phyloP scores from a whole-genome alignment of 2,888 invertebrate species.

The Barypeithes pellucidus region DNA sequence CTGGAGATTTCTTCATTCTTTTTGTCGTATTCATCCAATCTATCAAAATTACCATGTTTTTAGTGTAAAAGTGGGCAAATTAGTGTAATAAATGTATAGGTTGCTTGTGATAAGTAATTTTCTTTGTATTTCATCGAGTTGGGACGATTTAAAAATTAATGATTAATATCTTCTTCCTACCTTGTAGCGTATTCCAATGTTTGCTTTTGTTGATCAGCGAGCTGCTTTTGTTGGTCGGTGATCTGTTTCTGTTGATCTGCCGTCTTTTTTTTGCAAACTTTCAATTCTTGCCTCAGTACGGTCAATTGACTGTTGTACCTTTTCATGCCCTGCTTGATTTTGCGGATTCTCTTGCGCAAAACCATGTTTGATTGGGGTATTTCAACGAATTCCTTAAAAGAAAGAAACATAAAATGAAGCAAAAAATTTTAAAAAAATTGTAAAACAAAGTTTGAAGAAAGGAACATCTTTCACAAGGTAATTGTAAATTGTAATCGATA shows the following conservation, averaged over 20 bases:
- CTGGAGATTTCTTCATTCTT: slow-evolving; percentile 92
- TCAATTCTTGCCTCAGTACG: slow-evolving; percentile 84
- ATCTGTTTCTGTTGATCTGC: slow-evolving; percentile 90
- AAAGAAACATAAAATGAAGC: not conserved
- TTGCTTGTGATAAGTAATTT: too few relatives aligned
- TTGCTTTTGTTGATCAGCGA: slow-evolving; percentile 84
- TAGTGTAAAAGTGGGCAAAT: too few relatives aligned
- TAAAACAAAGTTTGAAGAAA: too few relatives aligned
- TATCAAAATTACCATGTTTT: slow-evolving; percentile 59
- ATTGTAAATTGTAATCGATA: too few relatives aligned
- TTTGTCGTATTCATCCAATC: slow-evolving; percentile 92
- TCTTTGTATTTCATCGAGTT: too few relatives aligned
- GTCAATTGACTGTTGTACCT: slow-evolving; percentile 89
- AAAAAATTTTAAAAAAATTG: not conserved
- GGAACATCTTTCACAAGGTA: too few relatives aligned
- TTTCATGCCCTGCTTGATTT: slow-evolving; percentile 93
- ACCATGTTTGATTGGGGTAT: slow-evolving; percentile 91
- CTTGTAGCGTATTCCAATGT: slow-evolving; percentile 83
- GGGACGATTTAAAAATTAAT: too few relatives aligned
- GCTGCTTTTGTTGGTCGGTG: slow-evolving; percentile 82
- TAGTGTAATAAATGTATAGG: too few relatives aligned
- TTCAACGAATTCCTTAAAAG: slow-evolving; percentile 67
- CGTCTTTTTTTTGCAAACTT: slow-evolving; percentile 86
- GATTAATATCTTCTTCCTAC: too few relatives aligned
- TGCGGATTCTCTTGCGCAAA: slow-evolving; percentile 87